Percentiles rank a stretch among this genome's conserved stretches.
phyloP scores from a whole-genome alignment of 1,140 invertebrate genomes.

The Euschistus heros region DNA sequence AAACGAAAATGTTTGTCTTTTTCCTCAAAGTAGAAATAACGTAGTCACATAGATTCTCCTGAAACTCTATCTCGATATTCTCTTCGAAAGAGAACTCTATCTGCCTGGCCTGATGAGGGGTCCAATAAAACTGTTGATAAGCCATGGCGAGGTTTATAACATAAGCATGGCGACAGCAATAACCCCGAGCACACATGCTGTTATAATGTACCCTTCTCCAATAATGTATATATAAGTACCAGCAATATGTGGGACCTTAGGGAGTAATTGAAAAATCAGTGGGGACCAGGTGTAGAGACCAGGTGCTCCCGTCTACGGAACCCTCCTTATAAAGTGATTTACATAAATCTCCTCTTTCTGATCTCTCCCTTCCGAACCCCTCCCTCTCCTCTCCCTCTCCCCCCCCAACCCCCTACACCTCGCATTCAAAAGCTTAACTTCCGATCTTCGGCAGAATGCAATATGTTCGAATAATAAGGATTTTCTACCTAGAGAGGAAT shows the following conservation, averaged over 20 bases:
- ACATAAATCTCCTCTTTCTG: conserved; percentile 6
- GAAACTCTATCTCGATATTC: too few relatives aligned
- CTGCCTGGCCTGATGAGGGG: not conserved
- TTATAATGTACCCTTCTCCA: conserved; percentile 23
- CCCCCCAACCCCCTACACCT: not conserved
- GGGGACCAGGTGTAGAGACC: not conserved
- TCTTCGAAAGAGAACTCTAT: not conserved
- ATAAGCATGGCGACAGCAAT: not conserved
- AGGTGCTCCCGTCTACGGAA: not conserved
- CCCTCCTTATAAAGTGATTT: conserved; percentile 15
- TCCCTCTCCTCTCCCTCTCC: not conserved
- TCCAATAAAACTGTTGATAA: conserved; percentile 11
- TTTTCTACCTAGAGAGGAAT: too few relatives aligned
- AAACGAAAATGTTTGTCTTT: too few relatives aligned
- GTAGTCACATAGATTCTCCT: too few relatives aligned
- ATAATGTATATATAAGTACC: conserved; percentile 30
- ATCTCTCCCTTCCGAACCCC: too few relatives aligned
- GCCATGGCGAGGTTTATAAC: not conserved
- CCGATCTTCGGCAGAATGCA: too few relatives aligned
- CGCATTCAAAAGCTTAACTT: not conserved
- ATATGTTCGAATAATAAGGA: too few relatives aligned
- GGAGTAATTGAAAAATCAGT: conserved; percentile 27
- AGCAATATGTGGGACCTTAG: conserved; percentile 19
- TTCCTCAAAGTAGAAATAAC: too few relatives aligned
- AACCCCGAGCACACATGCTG: not conserved